Base-by-base conservation (phyloP, 2,888 invertebrate genomes). In the Glaucopsyche alexis region DNA sequence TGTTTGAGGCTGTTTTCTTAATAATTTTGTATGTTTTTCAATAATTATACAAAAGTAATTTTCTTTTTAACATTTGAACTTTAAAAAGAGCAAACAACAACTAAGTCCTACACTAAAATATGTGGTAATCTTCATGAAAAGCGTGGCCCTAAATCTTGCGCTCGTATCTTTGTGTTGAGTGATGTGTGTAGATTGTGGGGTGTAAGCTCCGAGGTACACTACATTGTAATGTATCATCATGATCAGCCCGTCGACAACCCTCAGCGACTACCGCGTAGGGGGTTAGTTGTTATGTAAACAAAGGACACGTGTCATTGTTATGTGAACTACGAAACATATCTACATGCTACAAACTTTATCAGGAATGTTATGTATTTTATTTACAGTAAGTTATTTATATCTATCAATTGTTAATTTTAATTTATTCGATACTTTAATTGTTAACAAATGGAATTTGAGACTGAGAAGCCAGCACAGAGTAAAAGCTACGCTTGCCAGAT, bases 141-240 rank as follows among this genome's bases (percentile, higher is more conserved):
- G 60, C 29, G 29, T 7, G 29, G 11, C 60, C 60, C 60, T 6
- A 14, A 13, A 8, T 47, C 47, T 14, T 29, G 14, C 29, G 29
- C 14, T 60, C 16, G 55, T 55, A 19, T 55, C 19, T 55, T 55
- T 38, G 60, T 60, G 13, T 29, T 60, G 14, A 29, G 42, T 8
- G 6, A 14, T 38, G 60, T 60, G 29, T 29, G 29, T 29, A 29
- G 0, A 29, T 60, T 13, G 29, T 9, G 4, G 11, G 29, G 38
- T 55, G 5, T 47, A 13, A 13, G 29, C 60, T 60, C 60, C 29
- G 29, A 2, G 13, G 9, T 38, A 60, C 60, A 60, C 60, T 60
- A 60, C 60, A 29, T 60, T 60, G 60, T 60, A 60, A 60, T 60
- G 29, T 60, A 7, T 38, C 60, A 60, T 60, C 60, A 60, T 29